phyloP scores from a whole-genome alignment of 2,888 invertebrate genomes.

The Microctonus brassicae region DNA sequence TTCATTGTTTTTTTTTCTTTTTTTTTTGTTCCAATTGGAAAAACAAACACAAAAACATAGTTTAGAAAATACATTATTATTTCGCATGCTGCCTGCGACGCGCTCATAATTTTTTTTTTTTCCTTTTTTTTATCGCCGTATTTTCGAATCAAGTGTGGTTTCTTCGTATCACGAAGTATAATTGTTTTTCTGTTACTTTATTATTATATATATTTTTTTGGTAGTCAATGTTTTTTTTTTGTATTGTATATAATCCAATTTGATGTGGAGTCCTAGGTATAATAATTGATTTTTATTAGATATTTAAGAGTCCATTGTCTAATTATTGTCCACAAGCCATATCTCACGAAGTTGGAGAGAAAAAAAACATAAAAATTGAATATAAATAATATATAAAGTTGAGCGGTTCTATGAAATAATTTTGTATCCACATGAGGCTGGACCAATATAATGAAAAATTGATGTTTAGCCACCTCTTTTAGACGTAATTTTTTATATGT shows the following conservation, averaged over 20 bases:
- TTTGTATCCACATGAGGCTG: neutral
- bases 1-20: slow-evolving; percentile 18
- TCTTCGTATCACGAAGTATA: slow-evolving; percentile 54
- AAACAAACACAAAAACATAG: slow-evolving; percentile 7
- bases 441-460: neutral
- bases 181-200: slow-evolving; percentile 50
- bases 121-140: slow-evolving; percentile 35
- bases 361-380: neutral
- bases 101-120: slow-evolving; percentile 49
- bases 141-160: slow-evolving; percentile 17
- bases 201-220: slow-evolving; percentile 40
- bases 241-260: slow-evolving; percentile 56
- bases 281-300: slow-evolving; percentile 36
- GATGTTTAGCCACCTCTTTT: too few species aligned
- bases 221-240: slow-evolving; percentile 39
- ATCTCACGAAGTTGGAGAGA: slow-evolving; percentile 1
- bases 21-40: neutral
- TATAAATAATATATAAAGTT: slow-evolving; percentile 12
- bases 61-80: slow-evolving; percentile 27
- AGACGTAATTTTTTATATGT: too few species aligned
- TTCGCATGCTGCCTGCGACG: slow-evolving; percentile 65
- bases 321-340: slow-evolving; percentile 43
- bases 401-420: neutral
- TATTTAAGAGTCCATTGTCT: slow-evolving; percentile 49
- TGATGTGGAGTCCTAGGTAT: slow-evolving; percentile 49